Base-by-base conservation (phyloP, 2,113 vertebrate species). In the Misgurnus mizolepis region DNA sequence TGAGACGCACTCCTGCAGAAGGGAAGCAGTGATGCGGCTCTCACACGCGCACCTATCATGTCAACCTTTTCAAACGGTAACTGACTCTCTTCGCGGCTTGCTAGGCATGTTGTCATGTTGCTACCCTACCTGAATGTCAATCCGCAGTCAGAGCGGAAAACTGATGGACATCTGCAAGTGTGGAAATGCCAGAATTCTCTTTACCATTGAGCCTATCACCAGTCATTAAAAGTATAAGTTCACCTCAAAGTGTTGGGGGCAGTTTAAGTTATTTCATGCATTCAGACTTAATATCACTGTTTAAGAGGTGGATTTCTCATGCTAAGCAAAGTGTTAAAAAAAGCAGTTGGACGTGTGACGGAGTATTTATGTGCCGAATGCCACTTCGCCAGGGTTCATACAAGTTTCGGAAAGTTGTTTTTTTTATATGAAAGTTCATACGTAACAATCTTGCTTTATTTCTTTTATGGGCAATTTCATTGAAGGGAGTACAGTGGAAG, bases 41-140 rank as follows among this genome's bases (percentile, higher is more conserved):
- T 67, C 76, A 75, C 81, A 75, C 58, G 49, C 68, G 50, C 79
- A 80, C 78, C 70, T 80, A 88, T 88, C 88, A 85, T 90, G 87
- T 92, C 92, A 91, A 92, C 92, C 92, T 93, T 92, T 93, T 91
- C 91, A 91, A 86, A 89, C 89, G 85, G 88, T 88, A 88, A 87
- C 90, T 86, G 89, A 91, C 90, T 90, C 88, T 91, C 90, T 84
- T 83, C 83, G 87, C 81, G 73, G 88, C 87, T 88, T 91, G 89
- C 86, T 88, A 87, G 88, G 85, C 83, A 85, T 91, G 89, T 93
- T 92, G 90, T 90, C 91, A 92, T 91, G 90, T 91, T 91, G 91
- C 92, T 90, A 90, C 87, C 91, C 90, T 91, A 90, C 90, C 92
- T 92, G 92, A 92, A 93, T 93, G 90, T 93, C 91, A 93, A 92